phyloP scores from a whole-genome alignment of 1,140 invertebrate genomes.

The Lordiphosa clarofinis region DNA sequence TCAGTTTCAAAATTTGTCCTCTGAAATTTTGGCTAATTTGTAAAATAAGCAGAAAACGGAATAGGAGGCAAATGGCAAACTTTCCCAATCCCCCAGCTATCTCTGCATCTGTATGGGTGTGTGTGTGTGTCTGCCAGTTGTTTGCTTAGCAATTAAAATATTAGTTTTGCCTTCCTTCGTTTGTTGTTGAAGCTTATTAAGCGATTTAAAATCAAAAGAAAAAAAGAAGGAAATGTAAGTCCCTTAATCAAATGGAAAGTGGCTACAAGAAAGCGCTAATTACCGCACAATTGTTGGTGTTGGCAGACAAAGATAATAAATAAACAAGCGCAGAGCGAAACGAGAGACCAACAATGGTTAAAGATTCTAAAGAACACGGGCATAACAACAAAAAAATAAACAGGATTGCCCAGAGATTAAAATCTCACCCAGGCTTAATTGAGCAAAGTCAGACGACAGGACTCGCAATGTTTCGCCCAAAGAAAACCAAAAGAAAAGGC shows the following conservation, averaged over 20 bases:
- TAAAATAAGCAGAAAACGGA: slow-evolving; percentile 50
- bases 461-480: slow-evolving; percentile 37
- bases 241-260: slow-evolving; percentile 63
- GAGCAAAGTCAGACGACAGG: slow-evolving; percentile 30
- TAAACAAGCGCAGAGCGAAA: neutral
- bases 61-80: slow-evolving; percentile 23
- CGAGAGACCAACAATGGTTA: slow-evolving; percentile 35
- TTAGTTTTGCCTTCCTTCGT: slow-evolving; percentile 46
- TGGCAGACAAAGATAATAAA: slow-evolving; percentile 18
- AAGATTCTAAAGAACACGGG: slow-evolving; percentile 25
- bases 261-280: slow-evolving; percentile 55
- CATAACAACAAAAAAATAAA: slow-evolving; percentile 22
- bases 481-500: slow-evolving; percentile 24
- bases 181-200: slow-evolving; percentile 30
- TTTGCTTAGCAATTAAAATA: slow-evolving; percentile 66
- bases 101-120: neutral
- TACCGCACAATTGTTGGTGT: slow-evolving; percentile 39
- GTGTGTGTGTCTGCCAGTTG: slow-evolving; percentile 21
- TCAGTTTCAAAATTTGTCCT: slow-evolving; percentile 1
- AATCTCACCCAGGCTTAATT: slow-evolving; percentile 61
- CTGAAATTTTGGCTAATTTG: slow-evolving; percentile 52
- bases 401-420: slow-evolving; percentile 56
- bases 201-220: slow-evolving; percentile 36
- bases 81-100: slow-evolving; percentile 3
- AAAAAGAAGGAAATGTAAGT: neutral